Conservation (phyloP, 2,113 vertebrate genomes). For the Geococcyx californianus region DNA sequence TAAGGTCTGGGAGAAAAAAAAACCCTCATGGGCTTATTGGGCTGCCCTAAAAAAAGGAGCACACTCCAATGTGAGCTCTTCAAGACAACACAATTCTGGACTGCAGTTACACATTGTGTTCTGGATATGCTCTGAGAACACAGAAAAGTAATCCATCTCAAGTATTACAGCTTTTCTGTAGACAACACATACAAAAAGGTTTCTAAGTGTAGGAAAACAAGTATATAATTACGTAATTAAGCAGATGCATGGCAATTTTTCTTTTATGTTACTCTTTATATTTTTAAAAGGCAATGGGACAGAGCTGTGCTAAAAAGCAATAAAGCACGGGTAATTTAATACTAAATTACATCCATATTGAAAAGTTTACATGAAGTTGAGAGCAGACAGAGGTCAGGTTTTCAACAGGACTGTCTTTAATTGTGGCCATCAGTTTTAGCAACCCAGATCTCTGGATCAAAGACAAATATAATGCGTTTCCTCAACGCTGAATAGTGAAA, state of each 20-base stretch:
- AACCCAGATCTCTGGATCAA: conserved; percentile 79
- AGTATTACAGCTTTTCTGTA: conserved; percentile 25
- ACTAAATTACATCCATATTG: conserved; percentile 93
- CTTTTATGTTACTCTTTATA: conserved; percentile 77
- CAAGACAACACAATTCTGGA: not conserved
- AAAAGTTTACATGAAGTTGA: conserved; percentile 91
- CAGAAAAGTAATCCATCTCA: not conserved
- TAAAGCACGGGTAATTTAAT: conserved; percentile 92
- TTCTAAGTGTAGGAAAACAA: conserved; percentile 77
- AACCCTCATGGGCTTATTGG: not conserved
- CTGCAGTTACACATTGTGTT: not conserved
- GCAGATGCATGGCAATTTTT: conserved; percentile 77
- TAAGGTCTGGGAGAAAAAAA: not conserved
- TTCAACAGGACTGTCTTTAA: conserved; percentile 83
- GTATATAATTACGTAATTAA: conserved; percentile 78
- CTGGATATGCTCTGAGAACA: not conserved
- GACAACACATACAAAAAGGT: conserved; percentile 58
- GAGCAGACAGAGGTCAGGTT: conserved; percentile 84
- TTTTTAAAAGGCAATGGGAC: conserved; percentile 81
- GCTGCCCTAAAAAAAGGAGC: not conserved
- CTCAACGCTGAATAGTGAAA: conserved; percentile 69
- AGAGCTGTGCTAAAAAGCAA: conserved; percentile 85
- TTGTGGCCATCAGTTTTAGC: conserved; percentile 81
- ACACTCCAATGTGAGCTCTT: not conserved
- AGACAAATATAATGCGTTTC: conserved; percentile 78